Evolutionary conservation across 2,888 invertebrate species (phyloP), one percentile per base, ranked within the genome.

Genomic region (Drosophila anomelani): DNA sequence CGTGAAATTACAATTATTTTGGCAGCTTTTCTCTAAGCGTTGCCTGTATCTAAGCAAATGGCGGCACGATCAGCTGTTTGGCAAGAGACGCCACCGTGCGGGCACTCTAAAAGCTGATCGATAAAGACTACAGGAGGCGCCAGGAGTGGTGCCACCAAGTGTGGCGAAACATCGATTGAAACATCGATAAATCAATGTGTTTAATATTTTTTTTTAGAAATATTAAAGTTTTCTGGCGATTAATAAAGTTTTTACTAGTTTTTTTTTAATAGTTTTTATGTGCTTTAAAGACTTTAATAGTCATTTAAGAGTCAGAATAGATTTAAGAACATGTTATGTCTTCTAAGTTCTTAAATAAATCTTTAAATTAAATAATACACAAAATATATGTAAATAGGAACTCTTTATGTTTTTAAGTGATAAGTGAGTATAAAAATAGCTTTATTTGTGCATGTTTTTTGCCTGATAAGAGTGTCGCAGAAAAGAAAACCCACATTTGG

Each of bases 391-490:
- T 6, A 23, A 36, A 51, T 53, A 15, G 0, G 3, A 20, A 29
- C 15, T 12, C 12, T 29, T 12, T n/a, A 5, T 29, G 8, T 10
- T 20, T 39, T 8, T 1, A 3, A 15, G 29, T 20, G 39, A 15
- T 5, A 15, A 7, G 39, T 15, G 29, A 47, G 26, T 17, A 7
- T 32, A 4, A 17, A 20, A 59, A 59, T 20, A 17, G 51, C 20
- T 29, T 59, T 29, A 13, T 6, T 15, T 53, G 12, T 54, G n/a
- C 32, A 10, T 57, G 44, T 44, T 60, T 57, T 71, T 54, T 66
- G 60, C 46, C 63, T 66, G 74, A 73, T 70, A 70, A 73, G 38
- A 70, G 57, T 66, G 44, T 49, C 39, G 44, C 44, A 36, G 44
- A 26, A 9, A 46, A 26, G 46, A 26, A 46, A 61, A 36, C 51